Base-by-base conservation (phyloP, 2,113 vertebrate genomes). In the Boleophthalmus pectinirostris region DNA sequence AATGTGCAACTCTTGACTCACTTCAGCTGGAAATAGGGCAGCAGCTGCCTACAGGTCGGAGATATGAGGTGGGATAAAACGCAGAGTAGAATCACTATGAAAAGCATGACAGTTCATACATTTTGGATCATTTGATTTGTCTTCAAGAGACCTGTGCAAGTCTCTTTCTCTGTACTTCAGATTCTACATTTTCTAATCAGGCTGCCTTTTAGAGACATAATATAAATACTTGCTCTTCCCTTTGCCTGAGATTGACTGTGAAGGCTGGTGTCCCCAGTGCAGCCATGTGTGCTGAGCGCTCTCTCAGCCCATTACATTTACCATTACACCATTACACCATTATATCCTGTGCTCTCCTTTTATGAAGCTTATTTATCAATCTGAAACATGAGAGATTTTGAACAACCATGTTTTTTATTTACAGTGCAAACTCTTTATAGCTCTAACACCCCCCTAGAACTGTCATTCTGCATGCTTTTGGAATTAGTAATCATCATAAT, bases 161-260 rank as follows among this genome's bases (percentile, higher is more conserved):
- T 51, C 3, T 51, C 47, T 72, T 46, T 56, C 53, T 56, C 53
- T 46, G 10, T 35, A 47, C n/a, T 38, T 80, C 54, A 49, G 29
- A 53, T 38, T 24, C 51, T 38, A 24, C 16, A 20, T 3, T 21
- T 79, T 53, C n/a, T 53, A 3, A 61, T 66, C 46, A 29, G 25
- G 1, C 0, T 38, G 20, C 67, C 49, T 66, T 35, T 64, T 64
- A 67, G 20, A 73, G 29, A 23, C 72, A 0, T 74, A 71, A 73
- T 14, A 0, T 1, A 70, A 64, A 76, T 51, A 69, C 64, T 69
- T 56, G n/a, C n/a, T n/a, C n/a, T 7, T 74, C 66, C 15, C 25
- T 49, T 78, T 75, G 7, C 77, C 70, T 68, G 65, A 79, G 69
- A 75, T 53, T 16, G 3, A 16, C 46, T 15, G 13, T 11, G 38